phyloP scores from a whole-genome alignment of 1,140 invertebrate species.

The Muscidifurax raptorellus region DNA sequence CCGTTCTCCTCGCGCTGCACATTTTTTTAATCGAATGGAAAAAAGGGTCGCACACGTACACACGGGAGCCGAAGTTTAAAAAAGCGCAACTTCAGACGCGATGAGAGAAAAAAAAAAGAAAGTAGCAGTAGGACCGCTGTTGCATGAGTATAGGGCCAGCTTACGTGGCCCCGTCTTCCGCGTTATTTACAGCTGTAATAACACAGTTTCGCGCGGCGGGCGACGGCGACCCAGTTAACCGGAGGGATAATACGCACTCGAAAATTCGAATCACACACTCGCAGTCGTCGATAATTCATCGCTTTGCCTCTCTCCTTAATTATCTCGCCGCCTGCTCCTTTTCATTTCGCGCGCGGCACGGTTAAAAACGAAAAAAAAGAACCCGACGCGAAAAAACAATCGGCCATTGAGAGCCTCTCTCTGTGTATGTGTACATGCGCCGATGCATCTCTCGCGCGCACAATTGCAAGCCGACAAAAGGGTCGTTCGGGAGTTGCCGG shows the following conservation, averaged over 20 bases:
- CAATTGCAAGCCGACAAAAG: not conserved
- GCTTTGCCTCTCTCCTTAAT: not conserved
- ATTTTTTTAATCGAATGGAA: not conserved
- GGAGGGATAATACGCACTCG: conserved; percentile 4
- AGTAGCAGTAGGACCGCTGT: not conserved
- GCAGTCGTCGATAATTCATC: conserved; percentile 4
- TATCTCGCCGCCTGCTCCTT: not conserved
- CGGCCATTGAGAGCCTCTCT: not conserved
- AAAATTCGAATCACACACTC: conserved; percentile 4
- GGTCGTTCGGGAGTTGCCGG: not conserved
- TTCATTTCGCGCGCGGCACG: not conserved
- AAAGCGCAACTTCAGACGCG: not conserved
- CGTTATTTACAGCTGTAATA: conserved; percentile 17
- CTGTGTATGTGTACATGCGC: not conserved
- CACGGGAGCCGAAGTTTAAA: not conserved
- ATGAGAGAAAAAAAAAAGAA: not conserved
- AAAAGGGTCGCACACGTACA: not conserved
- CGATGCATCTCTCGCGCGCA: not conserved
- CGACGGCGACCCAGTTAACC: not conserved
- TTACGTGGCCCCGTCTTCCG: not conserved
- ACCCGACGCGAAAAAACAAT: not conserved
- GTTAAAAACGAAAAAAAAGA: not conserved
- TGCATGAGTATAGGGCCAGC: no score
- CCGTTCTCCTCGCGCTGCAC: not conserved
- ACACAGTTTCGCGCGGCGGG: not conserved